phyloP scores from a whole-genome alignment of 2,113 vertebrate species.

The Ctenomys sociabilis region DNA sequence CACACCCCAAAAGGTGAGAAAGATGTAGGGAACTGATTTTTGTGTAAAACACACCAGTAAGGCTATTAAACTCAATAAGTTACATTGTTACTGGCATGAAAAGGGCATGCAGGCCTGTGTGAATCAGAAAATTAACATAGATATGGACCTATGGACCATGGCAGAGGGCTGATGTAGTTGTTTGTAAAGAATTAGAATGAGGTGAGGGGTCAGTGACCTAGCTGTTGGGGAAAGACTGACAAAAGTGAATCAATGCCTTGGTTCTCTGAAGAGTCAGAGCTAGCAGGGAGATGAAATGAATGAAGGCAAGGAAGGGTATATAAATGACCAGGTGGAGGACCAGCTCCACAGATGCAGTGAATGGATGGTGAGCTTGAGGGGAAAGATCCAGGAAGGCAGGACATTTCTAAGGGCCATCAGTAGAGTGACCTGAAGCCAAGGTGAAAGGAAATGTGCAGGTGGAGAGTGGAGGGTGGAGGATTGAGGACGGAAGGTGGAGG shows the following conservation, averaged over 20 bases:
- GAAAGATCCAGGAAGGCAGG: not conserved
- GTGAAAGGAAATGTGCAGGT: not conserved
- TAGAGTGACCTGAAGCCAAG: not conserved
- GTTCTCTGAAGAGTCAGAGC: not conserved
- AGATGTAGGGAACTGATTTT: not conserved
- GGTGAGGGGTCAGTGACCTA: not conserved
- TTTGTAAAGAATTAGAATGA: not conserved
- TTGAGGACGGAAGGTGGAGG: fast-evolving
- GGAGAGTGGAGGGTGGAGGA: no score
- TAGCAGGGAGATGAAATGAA: not conserved
- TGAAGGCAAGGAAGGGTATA: not conserved
- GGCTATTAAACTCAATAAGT: not conserved
- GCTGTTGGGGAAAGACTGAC: not conserved
- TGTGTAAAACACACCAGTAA: not conserved
- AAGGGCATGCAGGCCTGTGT: not conserved
- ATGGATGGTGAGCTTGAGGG: not conserved
- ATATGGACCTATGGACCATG: not conserved
- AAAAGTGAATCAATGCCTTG: not conserved
- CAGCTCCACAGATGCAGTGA: not conserved
- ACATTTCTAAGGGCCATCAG: not conserved
- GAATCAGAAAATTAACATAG: not conserved
- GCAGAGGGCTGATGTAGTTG: not conserved
- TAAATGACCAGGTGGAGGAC: no score
- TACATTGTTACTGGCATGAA: not conserved
- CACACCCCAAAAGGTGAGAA: not conserved